Percentiles rank a stretch among this genome's conserved stretches.
Conservation (phyloP, 2,113 vertebrate species). For the Vimba vimba region DNA sequence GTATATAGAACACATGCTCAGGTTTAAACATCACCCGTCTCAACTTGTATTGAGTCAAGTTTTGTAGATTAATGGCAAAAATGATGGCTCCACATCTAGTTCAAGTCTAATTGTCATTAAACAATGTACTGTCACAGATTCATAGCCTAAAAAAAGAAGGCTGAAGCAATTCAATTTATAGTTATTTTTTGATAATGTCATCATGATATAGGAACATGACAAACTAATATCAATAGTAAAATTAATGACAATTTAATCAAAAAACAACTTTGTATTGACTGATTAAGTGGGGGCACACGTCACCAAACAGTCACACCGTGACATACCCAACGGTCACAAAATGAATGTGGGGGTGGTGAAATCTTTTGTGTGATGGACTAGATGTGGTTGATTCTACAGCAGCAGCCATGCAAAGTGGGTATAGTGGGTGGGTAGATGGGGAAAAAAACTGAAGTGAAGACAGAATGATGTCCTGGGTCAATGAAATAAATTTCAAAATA, state of each 20-base stretch:
- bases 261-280: conserved; percentile 1
- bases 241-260: background rate
- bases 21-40: background rate
- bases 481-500: background rate
- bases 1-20: background rate
- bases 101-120: background rate
- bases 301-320: background rate
- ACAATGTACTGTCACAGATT: background rate
- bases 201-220: background rate
- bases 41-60: conserved; percentile 13
- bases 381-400: conserved; percentile 42
- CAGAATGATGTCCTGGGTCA: background rate
- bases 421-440: background rate
- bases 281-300: background rate
- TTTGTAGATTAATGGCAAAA: background rate
- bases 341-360: background rate
- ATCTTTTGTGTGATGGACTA: conserved; percentile 23
- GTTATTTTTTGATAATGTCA: background rate
- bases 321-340: background rate
- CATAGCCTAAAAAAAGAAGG: background rate
- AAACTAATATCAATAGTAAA: background rate
- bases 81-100: conserved; percentile 17
- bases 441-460: background rate
- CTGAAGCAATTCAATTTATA: background rate
- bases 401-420: conserved; percentile 69